Evolutionary conservation across 2,797 vertebrate species (phyloP).

Genomic region (Danio choprae): DNA sequence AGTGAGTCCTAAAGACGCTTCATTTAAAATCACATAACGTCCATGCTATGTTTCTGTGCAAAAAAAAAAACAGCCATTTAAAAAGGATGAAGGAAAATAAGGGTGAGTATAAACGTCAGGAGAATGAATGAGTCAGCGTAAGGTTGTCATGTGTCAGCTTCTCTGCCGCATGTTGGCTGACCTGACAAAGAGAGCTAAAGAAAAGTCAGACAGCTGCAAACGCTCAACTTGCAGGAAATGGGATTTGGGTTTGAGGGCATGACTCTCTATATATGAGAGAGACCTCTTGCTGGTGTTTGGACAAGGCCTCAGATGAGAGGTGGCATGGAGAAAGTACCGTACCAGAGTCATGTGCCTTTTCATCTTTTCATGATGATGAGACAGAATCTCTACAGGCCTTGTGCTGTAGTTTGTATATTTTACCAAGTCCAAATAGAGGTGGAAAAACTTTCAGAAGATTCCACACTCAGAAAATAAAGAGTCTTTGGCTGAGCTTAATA

Average conservation of each 20-base stretch:
- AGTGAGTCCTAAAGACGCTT: background rate
- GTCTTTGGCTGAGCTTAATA: slow-evolving; percentile 34
- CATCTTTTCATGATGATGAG: slow-evolving; percentile 37
- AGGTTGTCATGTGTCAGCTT: slow-evolving; percentile 65
- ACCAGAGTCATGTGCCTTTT: slow-evolving; percentile 36
- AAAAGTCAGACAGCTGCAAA: slow-evolving; percentile 57
- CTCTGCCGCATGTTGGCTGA: slow-evolving; percentile 59
- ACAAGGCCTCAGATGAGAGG: slow-evolving; percentile 45
- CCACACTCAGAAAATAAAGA: background rate
- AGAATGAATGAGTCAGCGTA: slow-evolving; percentile 62
- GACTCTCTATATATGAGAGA: slow-evolving; percentile 49
- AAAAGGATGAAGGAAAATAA: slow-evolving; percentile 50
- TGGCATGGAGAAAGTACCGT: slow-evolving; percentile 30
- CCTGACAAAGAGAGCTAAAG: slow-evolving; percentile 59
- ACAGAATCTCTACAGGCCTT: slow-evolving; percentile 12
- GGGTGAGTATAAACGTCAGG: slow-evolving; percentile 47
- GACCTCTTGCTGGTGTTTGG: slow-evolving; percentile 50
- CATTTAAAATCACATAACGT: slow-evolving; percentile 27
- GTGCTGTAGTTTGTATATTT: slow-evolving; percentile 21
- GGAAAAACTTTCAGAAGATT: slow-evolving; percentile 26
- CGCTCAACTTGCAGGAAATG: slow-evolving; percentile 60
- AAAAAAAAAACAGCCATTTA: slow-evolving; percentile 46
- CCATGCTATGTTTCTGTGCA: slow-evolving; percentile 33
- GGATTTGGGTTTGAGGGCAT: slow-evolving; percentile 61
- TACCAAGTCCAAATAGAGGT: background rate